Base-by-base conservation (phyloP, 2,797 vertebrate genomes). In the Typhlichthys eigenmanni region DNA sequence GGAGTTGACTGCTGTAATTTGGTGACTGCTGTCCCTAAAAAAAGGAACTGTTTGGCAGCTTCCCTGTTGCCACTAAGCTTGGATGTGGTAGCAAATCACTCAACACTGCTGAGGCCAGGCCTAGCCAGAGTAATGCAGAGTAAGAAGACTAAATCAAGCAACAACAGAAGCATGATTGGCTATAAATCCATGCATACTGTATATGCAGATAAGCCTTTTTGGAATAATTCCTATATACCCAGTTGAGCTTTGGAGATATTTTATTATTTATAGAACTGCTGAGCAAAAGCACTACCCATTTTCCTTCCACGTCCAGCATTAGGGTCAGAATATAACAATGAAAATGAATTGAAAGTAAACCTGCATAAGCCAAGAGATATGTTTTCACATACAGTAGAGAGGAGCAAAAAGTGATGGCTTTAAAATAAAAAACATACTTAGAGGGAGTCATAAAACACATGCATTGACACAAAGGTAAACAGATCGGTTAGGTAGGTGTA, bases 1-100 rank as follows among this genome's bases (percentile, higher is more conserved):
- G 89, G 89, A 90, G 90, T 92, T 85, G 91, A 91, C 82, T 89
- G 80, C 73, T 66, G 86, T 92, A 92, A 94, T 93, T 94, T 93
- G 85, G 90, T 91, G 87, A 91, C 88, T 92, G 85, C 69, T 70
- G 58, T 83, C 74, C 87, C 91, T 90, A 92, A 92, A 94, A 89
- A 92, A 93, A 91, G 88, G 80, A 89, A 79, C 85, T 58, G 66
- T 72, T 87, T 92, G 90, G 90, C 85, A 91, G 83, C 84, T 83
- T 68, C 71, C 69, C 78, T 85, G 78, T 64, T 80, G 88, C 88
- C 75, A 68, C 81, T 75, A 47, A 64, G 78, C 87, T 91, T 93
- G 89, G 89, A 93, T 92, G 91, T 92, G 92, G 92, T 84, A 72
- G 74, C 64, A 58, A 68, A 80, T 69, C 62, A 75, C 70, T 57